A percentile compares a stretch with the other conserved stretches of the same genome.
Conservation (phyloP, 1,140 invertebrate genomes). For the Drosophila simulans region DNA sequence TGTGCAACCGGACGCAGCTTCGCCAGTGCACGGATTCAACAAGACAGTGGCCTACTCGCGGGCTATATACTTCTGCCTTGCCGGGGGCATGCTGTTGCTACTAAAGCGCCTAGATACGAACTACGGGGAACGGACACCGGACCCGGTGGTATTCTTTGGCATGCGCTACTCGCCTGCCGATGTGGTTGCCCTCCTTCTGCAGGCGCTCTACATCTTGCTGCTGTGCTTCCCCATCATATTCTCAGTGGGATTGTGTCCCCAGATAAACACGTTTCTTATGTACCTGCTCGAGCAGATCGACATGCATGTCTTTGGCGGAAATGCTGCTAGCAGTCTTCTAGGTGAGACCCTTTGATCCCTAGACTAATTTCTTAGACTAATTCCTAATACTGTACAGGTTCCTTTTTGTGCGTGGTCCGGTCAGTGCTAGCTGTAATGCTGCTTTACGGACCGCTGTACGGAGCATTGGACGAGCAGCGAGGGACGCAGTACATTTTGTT, state of each 20-base stretch:
- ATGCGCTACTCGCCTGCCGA: conserved; percentile 89
- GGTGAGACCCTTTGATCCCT: conserved; percentile 50
- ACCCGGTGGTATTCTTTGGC: conserved; percentile 88
- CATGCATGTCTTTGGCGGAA: conserved; percentile 99
- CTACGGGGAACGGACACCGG: conserved; percentile 50
- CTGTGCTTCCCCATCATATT: conserved; percentile 97
- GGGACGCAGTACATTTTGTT: conserved; percentile 96
- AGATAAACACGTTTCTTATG: conserved; percentile 98
- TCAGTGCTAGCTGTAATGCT: conserved; percentile 92
- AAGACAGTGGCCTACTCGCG: conserved; percentile 96
- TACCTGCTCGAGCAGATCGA: conserved; percentile 98
- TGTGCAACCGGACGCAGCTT: conserved; percentile 99
- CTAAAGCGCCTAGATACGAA: conserved; percentile 72
- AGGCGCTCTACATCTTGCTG: conserved; percentile 92
- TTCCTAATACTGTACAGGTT: conserved; percentile 85
- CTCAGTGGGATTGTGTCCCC: conserved; percentile 97
- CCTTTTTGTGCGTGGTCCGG: conserved; percentile 92
- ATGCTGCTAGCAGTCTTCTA: conserved; percentile 94
- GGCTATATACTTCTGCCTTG: conserved; percentile 97
- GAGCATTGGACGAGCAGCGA: conserved; percentile 91
- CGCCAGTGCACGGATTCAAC: conserved; percentile 99
- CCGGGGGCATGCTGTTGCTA: conserved; percentile 86
- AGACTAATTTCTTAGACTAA: neutral
- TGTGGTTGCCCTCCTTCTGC: conserved; percentile 88
- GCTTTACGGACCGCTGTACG: conserved; percentile 96